Base-by-base conservation (phyloP, 2,797 vertebrate genomes). In the Poecile montanus region DNA sequence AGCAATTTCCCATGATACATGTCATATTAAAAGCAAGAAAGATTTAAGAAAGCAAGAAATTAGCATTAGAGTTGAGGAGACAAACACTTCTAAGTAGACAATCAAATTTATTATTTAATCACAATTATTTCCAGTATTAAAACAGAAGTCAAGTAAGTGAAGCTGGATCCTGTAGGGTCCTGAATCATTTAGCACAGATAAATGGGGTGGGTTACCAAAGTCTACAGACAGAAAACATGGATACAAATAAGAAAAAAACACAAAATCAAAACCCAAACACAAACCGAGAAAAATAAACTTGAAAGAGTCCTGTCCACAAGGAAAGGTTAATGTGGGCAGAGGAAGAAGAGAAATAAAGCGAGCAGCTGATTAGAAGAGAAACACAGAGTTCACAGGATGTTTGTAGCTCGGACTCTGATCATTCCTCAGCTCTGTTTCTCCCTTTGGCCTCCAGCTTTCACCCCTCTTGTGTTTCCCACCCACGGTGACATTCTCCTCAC, bases 1-100 rank as follows among this genome's bases (percentile, higher is more conserved):
- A 92, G 45, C 70, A 60, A 88, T 91, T 93, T 94, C 66, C 87
- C 56, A 42, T 45, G 66, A 92, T 80, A 80, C 34, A 13, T 66
- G 70, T 84, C 60, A 84, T 42, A 57, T 83, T 91, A 88, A 74
- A 88, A 89, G 26, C 26, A 45, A 66, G 71, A 76, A 94, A 62
- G 36, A 79, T 80, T 88, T 79, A 57, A 79, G 61, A 68, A 85
- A 91, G 54, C 63, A 68, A 80, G 84, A 92, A 85, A 80, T 61
- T 73, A 88, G 23, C 57, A 73, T 82, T 67, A 72, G 50, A 48
- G 26, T 87, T 65, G n/a, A 77, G 72, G 70, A 92, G 76, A 78
- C 42, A 94, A 91, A 88, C 70, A 75, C 6, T 60, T 85, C 26
- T 58, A 77, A 87, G 54, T 36, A 94, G 75, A 61, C 51, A 89